Evolutionary conservation across 2,888 invertebrate genomes (phyloP).

Genomic region (Drosophila birchii): DNA sequence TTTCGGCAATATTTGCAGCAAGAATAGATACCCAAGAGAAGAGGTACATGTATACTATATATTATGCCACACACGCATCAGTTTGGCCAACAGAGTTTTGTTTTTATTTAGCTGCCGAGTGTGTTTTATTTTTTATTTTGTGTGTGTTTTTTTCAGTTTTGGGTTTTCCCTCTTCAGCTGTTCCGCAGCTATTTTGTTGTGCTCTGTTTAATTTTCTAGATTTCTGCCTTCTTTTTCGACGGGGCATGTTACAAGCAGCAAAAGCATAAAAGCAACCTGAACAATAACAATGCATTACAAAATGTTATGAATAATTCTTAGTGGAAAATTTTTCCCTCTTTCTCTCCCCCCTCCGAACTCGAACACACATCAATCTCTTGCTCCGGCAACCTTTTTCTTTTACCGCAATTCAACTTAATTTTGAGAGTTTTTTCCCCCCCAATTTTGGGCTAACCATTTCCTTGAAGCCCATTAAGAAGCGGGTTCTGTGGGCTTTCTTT

Average conservation of each 20-base stretch:
- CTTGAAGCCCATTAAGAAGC: constrained; percentile 54
- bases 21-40: constrained; percentile 13
- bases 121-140: not conserved
- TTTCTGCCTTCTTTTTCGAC: constrained; percentile 46
- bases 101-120: constrained; percentile 8
- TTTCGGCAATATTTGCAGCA: constrained; percentile 33
- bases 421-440: constrained; percentile 23
- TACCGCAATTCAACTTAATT: constrained; percentile 43
- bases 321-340: constrained; percentile 60
- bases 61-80: constrained; percentile 60
- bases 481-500: constrained; percentile 70
- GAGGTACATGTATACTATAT: constrained; percentile 9
- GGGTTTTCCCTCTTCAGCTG: constrained; percentile 25
- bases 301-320: constrained; percentile 72
- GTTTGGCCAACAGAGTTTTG: constrained; percentile 10
- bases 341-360: constrained; percentile 6
- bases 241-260: constrained; percentile 18
- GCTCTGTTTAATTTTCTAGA: constrained; percentile 80
- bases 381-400: constrained; percentile 31
- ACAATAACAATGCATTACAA: constrained; percentile 62
- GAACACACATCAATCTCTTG: constrained; percentile 28
- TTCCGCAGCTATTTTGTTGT: constrained; percentile 72
- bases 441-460: constrained; percentile 47
- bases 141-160: not conserved
- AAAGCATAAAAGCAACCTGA: constrained; percentile 39